These are phyloP conservation scores for Ormyrus nitidulus DNA, from an alignment of 2,888 invertebrate species.

Conservation along the genomic window DNA sequence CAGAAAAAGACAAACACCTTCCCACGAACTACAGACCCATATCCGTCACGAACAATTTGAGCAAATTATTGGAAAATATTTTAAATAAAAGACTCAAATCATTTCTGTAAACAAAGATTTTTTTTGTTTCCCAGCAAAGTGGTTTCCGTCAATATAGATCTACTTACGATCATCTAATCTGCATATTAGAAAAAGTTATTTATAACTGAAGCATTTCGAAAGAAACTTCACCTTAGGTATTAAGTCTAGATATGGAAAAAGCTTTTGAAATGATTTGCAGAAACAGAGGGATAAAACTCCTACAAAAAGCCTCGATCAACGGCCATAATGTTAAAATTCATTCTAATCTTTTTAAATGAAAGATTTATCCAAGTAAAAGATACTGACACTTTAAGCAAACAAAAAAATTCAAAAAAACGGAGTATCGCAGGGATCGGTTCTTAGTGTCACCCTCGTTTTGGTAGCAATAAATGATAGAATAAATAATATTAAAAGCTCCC, in stretches of 20 bases:
- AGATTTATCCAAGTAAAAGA: slow-evolving; percentile 7
- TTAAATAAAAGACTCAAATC: slow-evolving; percentile 40
- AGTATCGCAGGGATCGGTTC: neutral
- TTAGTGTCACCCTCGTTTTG: slow-evolving; percentile 10
- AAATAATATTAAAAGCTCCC: neutral
- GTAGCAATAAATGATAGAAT: neutral
- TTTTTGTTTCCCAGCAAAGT: slow-evolving; percentile 2
- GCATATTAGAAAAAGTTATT: neutral
- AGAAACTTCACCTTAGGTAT: slow-evolving; percentile 1
- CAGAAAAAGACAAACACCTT: neutral
- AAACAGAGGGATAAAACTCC: neutral
- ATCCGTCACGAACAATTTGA: slow-evolving; percentile 38
- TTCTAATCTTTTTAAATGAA: neutral
- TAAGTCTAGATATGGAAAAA: slow-evolving; percentile 1
- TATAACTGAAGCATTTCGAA: slow-evolving; percentile 1
- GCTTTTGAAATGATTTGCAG: slow-evolving; percentile 9
- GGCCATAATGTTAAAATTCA: neutral
- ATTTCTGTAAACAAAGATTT: slow-evolving; percentile 18
- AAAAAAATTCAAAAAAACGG: neutral
- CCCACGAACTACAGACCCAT: slow-evolving; percentile 23
- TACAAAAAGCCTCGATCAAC: neutral
- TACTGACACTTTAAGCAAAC: neutral
- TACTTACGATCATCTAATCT: neutral
- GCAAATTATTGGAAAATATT: slow-evolving; percentile 52
- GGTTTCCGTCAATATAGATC: neutral